These are phyloP conservation scores for Eristalinus aeneus DNA, from an alignment of 2,888 invertebrate genomes.

Conservation along the genomic window DNA sequence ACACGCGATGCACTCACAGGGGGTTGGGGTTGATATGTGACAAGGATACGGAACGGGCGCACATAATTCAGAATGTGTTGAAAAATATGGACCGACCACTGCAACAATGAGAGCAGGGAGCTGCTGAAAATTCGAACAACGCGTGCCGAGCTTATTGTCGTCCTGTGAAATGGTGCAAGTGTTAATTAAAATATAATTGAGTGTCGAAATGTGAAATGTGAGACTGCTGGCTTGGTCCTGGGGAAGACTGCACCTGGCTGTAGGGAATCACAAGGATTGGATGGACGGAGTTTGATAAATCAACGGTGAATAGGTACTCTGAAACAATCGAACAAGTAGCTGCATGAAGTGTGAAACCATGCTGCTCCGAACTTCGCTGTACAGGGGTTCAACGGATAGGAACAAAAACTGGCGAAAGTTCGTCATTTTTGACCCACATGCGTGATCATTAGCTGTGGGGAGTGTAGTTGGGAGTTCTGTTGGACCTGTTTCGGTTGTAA, in stretches of 20 bases:
- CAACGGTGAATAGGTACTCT: not conserved
- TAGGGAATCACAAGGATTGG: not conserved
- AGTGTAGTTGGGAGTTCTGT: too few relatives aligned
- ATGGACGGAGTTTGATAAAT: not conserved
- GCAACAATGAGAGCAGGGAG: slow-evolving; percentile 30
- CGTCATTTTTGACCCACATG: too few relatives aligned
- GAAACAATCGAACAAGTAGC: too few relatives aligned
- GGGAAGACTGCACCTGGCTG: not conserved
- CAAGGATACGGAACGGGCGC: not conserved
- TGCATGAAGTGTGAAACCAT: too few relatives aligned
- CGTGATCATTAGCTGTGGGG: too few relatives aligned
- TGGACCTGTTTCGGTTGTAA: too few relatives aligned
- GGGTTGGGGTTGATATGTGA: not conserved
- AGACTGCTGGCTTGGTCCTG: not conserved
- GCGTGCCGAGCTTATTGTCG: slow-evolving; percentile 73
- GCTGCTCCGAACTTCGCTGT: too few relatives aligned
- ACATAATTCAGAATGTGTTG: not conserved
- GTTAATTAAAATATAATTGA: slow-evolving; percentile 67
- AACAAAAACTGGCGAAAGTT: too few relatives aligned
- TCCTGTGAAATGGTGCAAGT: slow-evolving; percentile 42
- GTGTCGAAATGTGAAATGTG: slow-evolving; percentile 49
- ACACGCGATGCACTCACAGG: not conserved
- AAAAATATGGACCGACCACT: not conserved
- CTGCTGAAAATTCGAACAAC: slow-evolving; percentile 71
- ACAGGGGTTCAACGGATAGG: too few relatives aligned